Conservation (phyloP, 1,140 invertebrate genomes). For the Rhagoletis pomonella region DNA sequence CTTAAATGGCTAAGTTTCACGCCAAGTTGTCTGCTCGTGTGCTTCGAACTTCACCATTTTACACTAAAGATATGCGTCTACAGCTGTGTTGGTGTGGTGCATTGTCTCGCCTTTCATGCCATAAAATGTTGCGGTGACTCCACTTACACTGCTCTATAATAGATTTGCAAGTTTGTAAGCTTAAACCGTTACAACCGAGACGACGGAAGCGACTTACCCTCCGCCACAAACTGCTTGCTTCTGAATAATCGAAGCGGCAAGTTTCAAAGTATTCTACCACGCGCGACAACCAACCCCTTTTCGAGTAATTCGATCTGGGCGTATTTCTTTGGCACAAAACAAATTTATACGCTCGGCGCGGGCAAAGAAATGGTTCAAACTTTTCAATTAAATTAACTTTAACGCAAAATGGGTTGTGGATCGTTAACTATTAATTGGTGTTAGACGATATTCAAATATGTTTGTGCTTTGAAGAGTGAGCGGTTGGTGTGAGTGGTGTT, state of each 20-base stretch:
- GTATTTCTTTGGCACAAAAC: not conserved
- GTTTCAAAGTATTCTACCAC: no score
- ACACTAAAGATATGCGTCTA: not conserved
- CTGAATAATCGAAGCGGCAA: no score
- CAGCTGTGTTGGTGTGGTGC: not conserved
- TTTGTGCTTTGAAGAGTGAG: not conserved
- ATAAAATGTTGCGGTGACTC: slow-evolving; percentile 12
- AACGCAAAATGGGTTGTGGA: slow-evolving; percentile 30
- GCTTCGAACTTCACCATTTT: not conserved
- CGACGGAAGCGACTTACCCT: no score
- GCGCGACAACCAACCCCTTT: slow-evolving; percentile 16
- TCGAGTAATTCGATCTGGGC: slow-evolving; percentile 38
- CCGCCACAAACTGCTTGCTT: no score
- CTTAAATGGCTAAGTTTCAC: slow-evolving; percentile 44
- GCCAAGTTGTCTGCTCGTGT: slow-evolving; percentile 14
- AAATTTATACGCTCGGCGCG: not conserved
- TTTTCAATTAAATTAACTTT: slow-evolving; percentile 47
- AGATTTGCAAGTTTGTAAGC: no score
- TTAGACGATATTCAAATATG: slow-evolving; percentile 48
- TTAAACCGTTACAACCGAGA: no score
- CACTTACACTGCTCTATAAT: not conserved
- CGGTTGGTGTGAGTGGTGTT: not conserved
- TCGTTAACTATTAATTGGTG: slow-evolving; percentile 48
- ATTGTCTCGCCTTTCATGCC: not conserved
- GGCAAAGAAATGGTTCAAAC: slow-evolving; percentile 19